A percentile compares a stretch with the other conserved stretches of the same genome.
phyloP scores from a whole-genome alignment of 2,113 vertebrate species.

The Epinephelus moara region DNA sequence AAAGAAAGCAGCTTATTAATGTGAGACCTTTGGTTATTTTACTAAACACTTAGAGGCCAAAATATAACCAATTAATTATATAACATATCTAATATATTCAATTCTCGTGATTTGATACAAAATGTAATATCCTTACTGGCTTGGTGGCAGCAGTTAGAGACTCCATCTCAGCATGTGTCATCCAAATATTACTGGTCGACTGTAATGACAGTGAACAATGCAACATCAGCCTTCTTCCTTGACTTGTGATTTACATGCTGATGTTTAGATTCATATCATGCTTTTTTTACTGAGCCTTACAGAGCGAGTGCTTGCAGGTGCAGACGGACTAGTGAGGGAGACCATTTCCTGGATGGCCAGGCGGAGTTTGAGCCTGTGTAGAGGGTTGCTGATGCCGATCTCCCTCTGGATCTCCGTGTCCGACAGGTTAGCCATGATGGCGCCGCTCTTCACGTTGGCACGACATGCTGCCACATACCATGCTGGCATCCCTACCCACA shows the following conservation, averaged over 20 bases:
- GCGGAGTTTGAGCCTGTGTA: constrained; percentile 94
- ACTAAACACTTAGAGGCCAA: background rate
- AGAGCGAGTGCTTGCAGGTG: constrained; percentile 92
- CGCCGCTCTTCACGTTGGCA: constrained; percentile 94
- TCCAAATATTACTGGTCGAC: constrained; percentile 97
- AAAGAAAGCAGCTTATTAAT: constrained; percentile 67
- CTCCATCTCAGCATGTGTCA: constrained; percentile 97
- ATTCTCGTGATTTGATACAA: background rate
- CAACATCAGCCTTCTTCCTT: background rate
- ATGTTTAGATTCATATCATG: too few species aligned
- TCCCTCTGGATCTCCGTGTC: constrained; percentile 97
- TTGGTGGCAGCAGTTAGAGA: constrained; percentile 91
- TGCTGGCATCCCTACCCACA: constrained; percentile 96
- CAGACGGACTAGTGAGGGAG: constrained; percentile 93
- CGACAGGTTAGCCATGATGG: constrained; percentile 95
- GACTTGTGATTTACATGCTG: too few species aligned
- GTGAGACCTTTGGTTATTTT: constrained; percentile 24
- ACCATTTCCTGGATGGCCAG: constrained; percentile 98
- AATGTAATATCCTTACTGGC: constrained; percentile 85
- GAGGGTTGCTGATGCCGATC: constrained; percentile 95
- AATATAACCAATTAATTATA: background rate
- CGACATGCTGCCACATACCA: constrained; percentile 96
- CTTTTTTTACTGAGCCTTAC: constrained; percentile 75
- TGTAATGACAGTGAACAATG: constrained; percentile 65
- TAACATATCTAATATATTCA: background rate